Evolutionary conservation across 1,140 invertebrate genomes (phyloP).

Genomic region (Lethrus apterus): DNA sequence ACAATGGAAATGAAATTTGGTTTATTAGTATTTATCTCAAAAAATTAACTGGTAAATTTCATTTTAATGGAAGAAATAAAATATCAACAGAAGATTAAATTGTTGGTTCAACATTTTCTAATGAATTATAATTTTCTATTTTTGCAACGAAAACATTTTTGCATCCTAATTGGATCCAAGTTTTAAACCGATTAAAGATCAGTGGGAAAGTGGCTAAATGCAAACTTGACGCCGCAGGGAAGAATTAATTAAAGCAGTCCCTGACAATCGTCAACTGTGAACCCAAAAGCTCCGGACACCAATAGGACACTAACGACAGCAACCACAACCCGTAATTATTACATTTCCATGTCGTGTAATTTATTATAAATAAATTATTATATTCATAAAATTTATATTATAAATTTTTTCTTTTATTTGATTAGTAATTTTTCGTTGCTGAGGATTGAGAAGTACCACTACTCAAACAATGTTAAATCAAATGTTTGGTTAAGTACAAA

Average conservation of each 20-base stretch:
- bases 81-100: background rate
- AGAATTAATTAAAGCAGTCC: constrained; percentile 12
- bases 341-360: too few relatives aligned
- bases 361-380: too few relatives aligned
- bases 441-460: too few relatives aligned
- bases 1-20: background rate
- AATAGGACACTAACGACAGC: constrained; percentile 9
- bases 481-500: too few relatives aligned
- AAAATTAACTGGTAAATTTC: too few relatives aligned
- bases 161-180: constrained; percentile 6
- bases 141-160: too few relatives aligned
- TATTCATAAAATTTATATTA: too few relatives aligned
- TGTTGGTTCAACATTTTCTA: background rate
- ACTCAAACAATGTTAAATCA: too few relatives aligned
- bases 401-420: too few relatives aligned
- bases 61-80: background rate
- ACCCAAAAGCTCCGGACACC: background rate
- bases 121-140: constrained; percentile 12
- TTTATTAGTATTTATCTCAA: background rate
- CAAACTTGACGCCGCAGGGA: constrained; percentile 7
- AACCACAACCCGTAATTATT: too few relatives aligned
- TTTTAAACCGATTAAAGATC: constrained; percentile 9
- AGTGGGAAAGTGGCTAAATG: constrained; percentile 10
- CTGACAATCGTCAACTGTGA: constrained; percentile 7
- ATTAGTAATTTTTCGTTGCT: too few relatives aligned